These are phyloP conservation scores for Sipha maydis DNA, from an alignment of 2,888 invertebrate species.

Conservation along the genomic window DNA sequence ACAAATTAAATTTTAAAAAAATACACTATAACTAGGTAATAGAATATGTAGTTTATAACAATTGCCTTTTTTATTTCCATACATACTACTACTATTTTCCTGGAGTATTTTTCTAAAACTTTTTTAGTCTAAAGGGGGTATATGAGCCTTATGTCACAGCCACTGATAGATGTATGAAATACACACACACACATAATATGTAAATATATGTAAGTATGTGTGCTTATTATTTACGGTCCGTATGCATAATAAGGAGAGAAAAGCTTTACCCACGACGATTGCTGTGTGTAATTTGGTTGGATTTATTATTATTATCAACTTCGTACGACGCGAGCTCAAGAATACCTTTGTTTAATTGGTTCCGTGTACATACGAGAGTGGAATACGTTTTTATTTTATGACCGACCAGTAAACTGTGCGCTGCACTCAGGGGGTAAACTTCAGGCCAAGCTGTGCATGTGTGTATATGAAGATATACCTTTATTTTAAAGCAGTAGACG, in stretches of 20 bases:
- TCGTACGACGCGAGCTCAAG: conserved; percentile 20
- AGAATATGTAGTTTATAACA: too few relatives aligned
- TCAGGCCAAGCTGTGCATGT: conserved; percentile 5
- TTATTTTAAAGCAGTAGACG: conserved; percentile 35
- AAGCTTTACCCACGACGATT: not conserved
- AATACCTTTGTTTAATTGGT: conserved; percentile 59
- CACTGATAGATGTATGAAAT: not conserved
- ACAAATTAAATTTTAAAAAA: too few relatives aligned
- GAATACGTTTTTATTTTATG: conserved; percentile 33
- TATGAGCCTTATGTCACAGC: too few relatives aligned
- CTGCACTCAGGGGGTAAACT: not conserved
- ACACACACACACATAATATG: not conserved
- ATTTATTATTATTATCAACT: conserved; percentile 16
- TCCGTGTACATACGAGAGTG: conserved; percentile 9
- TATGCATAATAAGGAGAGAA: not conserved
- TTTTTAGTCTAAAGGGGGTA: too few relatives aligned
- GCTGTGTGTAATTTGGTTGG: not conserved
- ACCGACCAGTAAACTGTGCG: conserved; percentile 38
- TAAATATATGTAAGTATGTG: not conserved
- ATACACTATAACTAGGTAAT: too few relatives aligned
- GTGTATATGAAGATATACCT: not conserved
- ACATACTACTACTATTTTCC: too few relatives aligned
- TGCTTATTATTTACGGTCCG: not conserved
- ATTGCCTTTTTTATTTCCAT: too few relatives aligned
- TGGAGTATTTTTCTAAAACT: too few relatives aligned